Base-by-base conservation (phyloP, 1,140 invertebrate genomes). In the Conus ventricosus region DNA sequence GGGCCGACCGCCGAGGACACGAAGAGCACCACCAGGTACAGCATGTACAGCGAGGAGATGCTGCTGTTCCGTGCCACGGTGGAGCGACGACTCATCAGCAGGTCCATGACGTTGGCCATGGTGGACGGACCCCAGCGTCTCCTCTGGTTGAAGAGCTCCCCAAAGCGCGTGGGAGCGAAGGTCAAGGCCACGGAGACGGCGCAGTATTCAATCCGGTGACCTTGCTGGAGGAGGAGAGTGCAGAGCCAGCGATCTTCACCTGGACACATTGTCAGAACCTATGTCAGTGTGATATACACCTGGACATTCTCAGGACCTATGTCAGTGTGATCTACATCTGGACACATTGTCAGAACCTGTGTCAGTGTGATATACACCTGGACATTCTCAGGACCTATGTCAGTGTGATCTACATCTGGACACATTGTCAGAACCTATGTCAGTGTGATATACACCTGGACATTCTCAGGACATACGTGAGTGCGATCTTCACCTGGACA, bases 171-270 rank as follows among this genome's bases (percentile, higher is more conserved):
- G 0, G 96, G 96, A 54, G 96, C 96, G 93, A 96, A 96, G 5
- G 96, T 97, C 82, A 96, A 94, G 23, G 96, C 96, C 92, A 97
- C 96, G 15, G 96, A 95, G 5, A 96, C 96, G 0, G 96, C 96
- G 89, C 95, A 96, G 92, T 97, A 97, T 89, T 97, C 96, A 0
- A 97, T 96, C 80, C 96, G 93, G 90, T 96, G 96, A 8, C 96
- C 96, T 89, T 96, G 92, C 92, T 97, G 96, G 5, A 97, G 93
- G 20, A 97, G 92, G 6, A 97, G 91, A 17, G 96, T 97, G 89
- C 96, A 97, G 8, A 97, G 91, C 96, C 96, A 97, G n/a, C 96
- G 94, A 93, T 97, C 96, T 92, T 97, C 96, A 39, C 96, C 96
- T 95, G 93, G 84, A 92, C 92, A 86, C 4, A 60, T 15, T 8